These are phyloP conservation scores for Drosophila repleta DNA, from an alignment of 1,140 invertebrate genomes.

Conservation along the genomic window DNA sequence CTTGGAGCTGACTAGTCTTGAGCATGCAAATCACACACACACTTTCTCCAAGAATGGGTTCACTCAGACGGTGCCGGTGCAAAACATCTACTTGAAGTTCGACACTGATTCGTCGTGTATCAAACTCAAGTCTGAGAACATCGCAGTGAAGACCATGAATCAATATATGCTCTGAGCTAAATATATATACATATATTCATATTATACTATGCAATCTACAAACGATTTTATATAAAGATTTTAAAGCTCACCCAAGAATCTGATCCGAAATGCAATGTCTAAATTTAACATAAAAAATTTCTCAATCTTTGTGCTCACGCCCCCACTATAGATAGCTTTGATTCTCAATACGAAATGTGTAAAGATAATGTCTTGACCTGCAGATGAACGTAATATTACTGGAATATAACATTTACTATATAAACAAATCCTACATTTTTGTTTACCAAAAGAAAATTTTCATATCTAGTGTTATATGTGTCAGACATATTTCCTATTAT, in stretches of 20 bases:
- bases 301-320: slow-evolving; percentile 32
- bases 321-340: slow-evolving; percentile 34
- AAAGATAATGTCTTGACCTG: neutral
- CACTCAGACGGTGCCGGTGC: slow-evolving; percentile 64
- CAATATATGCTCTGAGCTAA: slow-evolving; percentile 51
- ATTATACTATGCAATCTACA: neutral
- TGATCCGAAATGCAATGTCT: slow-evolving; percentile 9
- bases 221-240: neutral
- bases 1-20: slow-evolving; percentile 66
- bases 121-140: slow-evolving; percentile 25
- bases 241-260: neutral
- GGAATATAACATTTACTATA: too few species aligned
- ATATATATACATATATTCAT: neutral
- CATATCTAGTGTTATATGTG: too few species aligned
- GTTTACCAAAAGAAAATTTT: too few species aligned
- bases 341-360: neutral
- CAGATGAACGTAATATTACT: too few species aligned
- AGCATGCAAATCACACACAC: slow-evolving; percentile 53
- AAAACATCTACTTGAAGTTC: slow-evolving; percentile 65
- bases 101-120: slow-evolving; percentile 50
- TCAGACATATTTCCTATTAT: too few species aligned
- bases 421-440: too few species aligned
- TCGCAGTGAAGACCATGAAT: slow-evolving; percentile 64
- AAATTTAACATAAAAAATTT: slow-evolving; percentile 34
- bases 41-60: slow-evolving; percentile 83